These are phyloP conservation scores for Xiphophorus couchianus DNA, from an alignment of 2,113 vertebrate species.

Conservation along the genomic window DNA sequence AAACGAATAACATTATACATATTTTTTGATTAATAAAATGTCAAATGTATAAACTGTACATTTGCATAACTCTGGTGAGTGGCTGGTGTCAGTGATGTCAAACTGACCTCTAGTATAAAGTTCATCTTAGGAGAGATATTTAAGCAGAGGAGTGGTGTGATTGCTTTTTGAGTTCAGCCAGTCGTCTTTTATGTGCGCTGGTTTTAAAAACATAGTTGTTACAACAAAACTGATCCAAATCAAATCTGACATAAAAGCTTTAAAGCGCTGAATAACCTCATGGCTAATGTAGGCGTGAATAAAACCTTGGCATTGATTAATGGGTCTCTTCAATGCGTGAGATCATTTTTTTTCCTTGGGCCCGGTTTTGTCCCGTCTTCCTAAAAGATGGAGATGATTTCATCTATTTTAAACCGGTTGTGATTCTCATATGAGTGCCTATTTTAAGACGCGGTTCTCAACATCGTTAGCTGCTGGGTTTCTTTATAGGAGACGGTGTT, in stretches of 20 bases:
- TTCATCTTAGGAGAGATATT: too few species aligned
- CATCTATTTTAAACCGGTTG: constrained; percentile 34
- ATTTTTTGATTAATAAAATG: too few species aligned
- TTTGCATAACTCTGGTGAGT: too few species aligned
- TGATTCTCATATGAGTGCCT: constrained; percentile 59
- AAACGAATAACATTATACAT: too few species aligned
- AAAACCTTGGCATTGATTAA: constrained; percentile 1
- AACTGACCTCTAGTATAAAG: too few species aligned
- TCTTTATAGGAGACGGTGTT: constrained; percentile 6
- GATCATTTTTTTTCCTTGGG: neutral
- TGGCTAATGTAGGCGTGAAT: neutral
- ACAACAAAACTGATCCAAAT: neutral
- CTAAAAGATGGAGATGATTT: constrained; percentile 24
- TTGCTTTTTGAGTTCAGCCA: too few species aligned
- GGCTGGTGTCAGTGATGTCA: too few species aligned
- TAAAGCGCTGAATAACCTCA: neutral
- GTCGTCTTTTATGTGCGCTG: too few species aligned
- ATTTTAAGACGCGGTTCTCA: constrained; percentile 32
- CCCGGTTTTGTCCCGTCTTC: neutral
- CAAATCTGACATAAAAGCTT: neutral
- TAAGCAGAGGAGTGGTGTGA: too few species aligned
- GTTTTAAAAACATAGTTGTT: too few species aligned
- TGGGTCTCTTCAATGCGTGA: constrained; percentile 21
- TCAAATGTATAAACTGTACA: too few species aligned
- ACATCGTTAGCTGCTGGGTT: constrained; percentile 18